Percentiles rank a stretch among this genome's conserved stretches.
Evolutionary conservation across 2,797 vertebrate genomes (phyloP).

Genomic region (Cygnus olor): DNA sequence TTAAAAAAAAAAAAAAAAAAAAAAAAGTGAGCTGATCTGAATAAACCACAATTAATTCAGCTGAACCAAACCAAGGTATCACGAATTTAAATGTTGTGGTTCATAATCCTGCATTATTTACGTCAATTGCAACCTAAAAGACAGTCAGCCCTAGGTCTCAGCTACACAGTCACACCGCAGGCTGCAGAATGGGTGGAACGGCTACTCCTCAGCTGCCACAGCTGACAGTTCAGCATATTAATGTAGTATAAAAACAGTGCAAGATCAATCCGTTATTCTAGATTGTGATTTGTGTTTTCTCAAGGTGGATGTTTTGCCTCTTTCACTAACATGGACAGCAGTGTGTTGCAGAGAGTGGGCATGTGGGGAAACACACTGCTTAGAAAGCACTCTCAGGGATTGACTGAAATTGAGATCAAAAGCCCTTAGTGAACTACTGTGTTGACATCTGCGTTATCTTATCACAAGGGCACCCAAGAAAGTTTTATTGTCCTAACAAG

Average conservation of each 20-base stretch:
- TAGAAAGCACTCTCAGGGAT: not conserved
- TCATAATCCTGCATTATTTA: not conserved
- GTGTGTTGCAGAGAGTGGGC: not conserved
- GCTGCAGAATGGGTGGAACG: not conserved
- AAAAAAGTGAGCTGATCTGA: not conserved
- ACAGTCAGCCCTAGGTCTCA: not conserved
- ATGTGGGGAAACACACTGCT: not conserved
- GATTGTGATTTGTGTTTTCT: not conserved
- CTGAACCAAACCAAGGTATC: not conserved
- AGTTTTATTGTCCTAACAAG: not conserved
- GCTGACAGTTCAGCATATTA: not conserved
- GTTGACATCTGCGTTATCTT: not conserved
- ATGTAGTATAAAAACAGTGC: not conserved
- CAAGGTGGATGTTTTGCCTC: not conserved
- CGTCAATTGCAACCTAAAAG: not conserved
- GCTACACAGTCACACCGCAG: accelerated
- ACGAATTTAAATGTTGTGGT: not conserved
- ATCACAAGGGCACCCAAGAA: not conserved
- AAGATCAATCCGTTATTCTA: not conserved
- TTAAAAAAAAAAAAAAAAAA: not conserved
- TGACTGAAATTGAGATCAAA: not conserved
- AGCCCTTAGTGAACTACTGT: not conserved
- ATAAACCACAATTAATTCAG: not conserved
- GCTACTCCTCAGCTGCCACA: not conserved
- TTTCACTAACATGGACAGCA: not conserved